Conservation (phyloP, 2,797 vertebrate genomes). For the Paedocypris micromegethes region DNA sequence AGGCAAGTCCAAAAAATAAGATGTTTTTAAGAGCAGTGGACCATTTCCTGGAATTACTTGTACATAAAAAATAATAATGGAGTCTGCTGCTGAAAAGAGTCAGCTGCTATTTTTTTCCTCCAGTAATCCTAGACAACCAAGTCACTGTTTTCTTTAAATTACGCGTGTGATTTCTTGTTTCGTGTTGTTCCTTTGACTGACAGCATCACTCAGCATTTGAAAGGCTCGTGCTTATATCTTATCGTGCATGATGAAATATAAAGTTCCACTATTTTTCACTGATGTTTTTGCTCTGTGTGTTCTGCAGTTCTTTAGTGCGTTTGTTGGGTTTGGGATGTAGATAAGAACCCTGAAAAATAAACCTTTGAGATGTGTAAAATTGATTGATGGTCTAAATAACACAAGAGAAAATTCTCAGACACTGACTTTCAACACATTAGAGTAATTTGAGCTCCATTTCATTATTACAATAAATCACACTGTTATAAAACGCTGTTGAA, state of each 20-base stretch:
- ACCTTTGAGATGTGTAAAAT: too few relatives aligned
- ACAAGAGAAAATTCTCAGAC: background rate
- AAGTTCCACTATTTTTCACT: conserved; percentile 3
- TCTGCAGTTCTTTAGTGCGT: background rate
- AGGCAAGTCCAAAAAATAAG: too few relatives aligned
- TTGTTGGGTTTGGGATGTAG: conserved; percentile 14
- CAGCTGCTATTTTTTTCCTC: too few relatives aligned
- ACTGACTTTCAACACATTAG: conserved; percentile 22
- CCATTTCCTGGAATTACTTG: too few relatives aligned
- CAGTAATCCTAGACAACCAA: background rate
- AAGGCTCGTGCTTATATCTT: background rate
- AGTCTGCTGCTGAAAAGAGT: too few relatives aligned
- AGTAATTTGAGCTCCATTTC: conserved; percentile 9
- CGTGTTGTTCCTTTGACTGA: conserved; percentile 4
- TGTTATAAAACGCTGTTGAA: conserved; percentile 6
- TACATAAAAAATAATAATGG: too few relatives aligned
- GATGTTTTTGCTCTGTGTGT: background rate
- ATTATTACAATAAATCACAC: conserved; percentile 26
- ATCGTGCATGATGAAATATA: conserved; percentile 7
- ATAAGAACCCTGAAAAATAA: background rate
- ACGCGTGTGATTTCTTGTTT: background rate
- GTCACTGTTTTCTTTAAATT: conserved; percentile 6
- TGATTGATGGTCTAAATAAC: background rate
- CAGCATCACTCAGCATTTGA: conserved; percentile 1
- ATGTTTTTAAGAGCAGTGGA: too few relatives aligned